Base-by-base conservation (phyloP, 2,113 vertebrate species). In the Microcebus jonahi region DNA sequence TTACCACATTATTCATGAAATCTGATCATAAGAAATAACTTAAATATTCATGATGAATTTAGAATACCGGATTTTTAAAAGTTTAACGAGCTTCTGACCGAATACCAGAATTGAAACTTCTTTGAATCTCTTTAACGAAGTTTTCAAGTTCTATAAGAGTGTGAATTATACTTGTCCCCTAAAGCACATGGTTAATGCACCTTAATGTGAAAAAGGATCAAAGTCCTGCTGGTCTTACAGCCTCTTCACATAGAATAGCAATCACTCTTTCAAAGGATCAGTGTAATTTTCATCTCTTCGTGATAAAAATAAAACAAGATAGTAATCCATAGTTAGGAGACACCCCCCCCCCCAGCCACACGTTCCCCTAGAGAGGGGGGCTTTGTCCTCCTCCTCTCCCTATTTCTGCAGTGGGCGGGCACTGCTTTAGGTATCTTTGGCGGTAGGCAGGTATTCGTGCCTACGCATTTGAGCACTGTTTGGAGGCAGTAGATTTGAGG, bases 331-430 rank as follows among this genome's bases (percentile, higher is more conserved):
- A 12, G 27, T 27, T 15, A 5, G 17, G 59, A 73, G 65, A 1
- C 3, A 0, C 2, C 42, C 73, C 36, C 71, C 0, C 1, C 39
- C 8, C 21, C 39, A 48, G 48, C 48, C 48, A 8, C 48, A 11
- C 9, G 1, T 20, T 5, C 21, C 36, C 39, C 21, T 57, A 29
- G n/a, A n/a, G 50, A 45, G 11, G 13, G 50, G 14, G 61, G 27
- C 55, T 81, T 8, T 21, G 1, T 10, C 15, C 0, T 3, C 3
- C 0, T 1, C 1, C 4, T 2, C 50, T 10, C 31, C 50, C 36
- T 0, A 21, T 6, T 67, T 25, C 65, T 18, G 21, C 53, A 14
- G 7, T 3, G 1, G 50, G 39, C 29, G 6, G 70, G 25, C 42
- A 14, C 53, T 3, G 0, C 5, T 0, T 10, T 21, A 23, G 27